A percentile compares a stretch with the other conserved stretches of the same genome.
Conservation (phyloP, 2,113 vertebrate species). For the Phyllostomus discolor region DNA sequence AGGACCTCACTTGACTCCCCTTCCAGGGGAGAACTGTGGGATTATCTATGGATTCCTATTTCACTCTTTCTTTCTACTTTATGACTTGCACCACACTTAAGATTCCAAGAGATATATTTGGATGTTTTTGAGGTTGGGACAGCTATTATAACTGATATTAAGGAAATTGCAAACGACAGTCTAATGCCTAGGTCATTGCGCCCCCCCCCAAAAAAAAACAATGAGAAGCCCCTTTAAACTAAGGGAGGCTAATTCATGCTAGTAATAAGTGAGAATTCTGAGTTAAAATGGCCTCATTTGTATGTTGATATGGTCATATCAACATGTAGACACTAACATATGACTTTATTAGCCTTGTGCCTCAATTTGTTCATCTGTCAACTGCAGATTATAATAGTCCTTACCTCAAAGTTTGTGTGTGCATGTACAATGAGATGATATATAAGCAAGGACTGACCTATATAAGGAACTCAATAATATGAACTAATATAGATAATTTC, state of each 20-base stretch:
- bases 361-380: background rate
- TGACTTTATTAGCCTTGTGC: background rate
- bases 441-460: background rate
- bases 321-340: background rate
- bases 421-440: background rate
- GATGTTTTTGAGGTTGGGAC: slow-evolving; percentile 2
- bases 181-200: background rate
- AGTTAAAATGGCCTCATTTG: background rate
- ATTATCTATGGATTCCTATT: background rate
- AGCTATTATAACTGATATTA: background rate
- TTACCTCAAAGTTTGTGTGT: background rate
- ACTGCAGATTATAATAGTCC: background rate
- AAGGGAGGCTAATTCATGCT: background rate
- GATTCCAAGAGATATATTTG: background rate
- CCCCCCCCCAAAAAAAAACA: background rate
- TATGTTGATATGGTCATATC: background rate
- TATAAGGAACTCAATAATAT: background rate
- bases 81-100: background rate
- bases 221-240: background rate
- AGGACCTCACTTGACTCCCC: background rate
- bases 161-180: background rate
- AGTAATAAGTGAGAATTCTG: background rate
- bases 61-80: background rate
- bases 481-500: background rate
- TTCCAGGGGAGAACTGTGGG: background rate